Evolutionary conservation across 2,113 vertebrate species (phyloP), one percentile per base, ranked within the genome.

Genomic region (Galeopterus variegatus): DNA sequence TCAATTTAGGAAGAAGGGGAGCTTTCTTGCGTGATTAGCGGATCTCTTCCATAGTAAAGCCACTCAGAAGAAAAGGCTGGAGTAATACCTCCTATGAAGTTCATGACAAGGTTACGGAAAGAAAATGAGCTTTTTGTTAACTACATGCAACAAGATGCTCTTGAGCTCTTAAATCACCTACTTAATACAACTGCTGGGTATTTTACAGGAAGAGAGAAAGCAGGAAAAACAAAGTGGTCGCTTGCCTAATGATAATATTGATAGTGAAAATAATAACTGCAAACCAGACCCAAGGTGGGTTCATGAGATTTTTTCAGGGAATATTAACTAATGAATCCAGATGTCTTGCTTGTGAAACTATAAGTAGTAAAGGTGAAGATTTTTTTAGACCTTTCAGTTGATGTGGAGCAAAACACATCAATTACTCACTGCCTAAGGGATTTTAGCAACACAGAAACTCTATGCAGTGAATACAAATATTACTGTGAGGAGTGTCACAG

Each of bases 71-170:
- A 99, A 99, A 99, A 99, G 88, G 99, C 99, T 82, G 99, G 99
- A 95, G 99, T 99, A 70, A 99, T 99, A 96, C 98, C 99, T 97
- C 98, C 99, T 28, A 99, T 99, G 98, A 99, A 99, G 97, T 99
- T 99, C 94, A 99, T 99, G 95, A 99, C 99, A 90, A 98, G 98
- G 94, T 98, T 99, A 88, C 98, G 98, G 80, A 99, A 99, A 97
- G 99, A 99, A 98, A 99, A 99, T 72, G 99, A 99, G 81, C 98
- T 99, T 95, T 99, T 99, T 98, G 99, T 99, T 96, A 99, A 99
- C 98, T 99, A 99, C 98, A 99, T 99, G 99, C 99, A 99, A 98
- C 99, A 99, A 98, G 99, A 99, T 94, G 99, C 99, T 21, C 99
- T 99, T 45, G 99, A 99, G 64, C 99, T 99, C 98, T 99, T 99